Evolutionary conservation across 64 coral and sea anemone genomes (phyloP).

Genomic region (Cladopsammia gracilis): DNA sequence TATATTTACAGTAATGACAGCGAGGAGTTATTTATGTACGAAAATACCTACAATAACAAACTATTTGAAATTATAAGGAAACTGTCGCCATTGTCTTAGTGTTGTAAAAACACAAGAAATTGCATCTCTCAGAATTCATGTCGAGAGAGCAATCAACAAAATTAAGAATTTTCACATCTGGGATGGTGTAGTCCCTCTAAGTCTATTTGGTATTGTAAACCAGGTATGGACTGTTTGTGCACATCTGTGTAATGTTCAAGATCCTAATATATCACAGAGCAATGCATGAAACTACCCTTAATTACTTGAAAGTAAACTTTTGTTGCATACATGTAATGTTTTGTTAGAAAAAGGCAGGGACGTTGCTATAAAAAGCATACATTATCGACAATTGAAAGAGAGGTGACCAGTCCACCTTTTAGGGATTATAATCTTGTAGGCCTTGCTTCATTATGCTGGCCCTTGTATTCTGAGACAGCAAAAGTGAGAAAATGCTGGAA

Average conservation of each 20-base stretch:
- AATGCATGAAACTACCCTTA: neutral
- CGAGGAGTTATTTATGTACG: no score
- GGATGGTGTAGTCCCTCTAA: conserved; percentile 15
- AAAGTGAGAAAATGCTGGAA: conserved; percentile 26
- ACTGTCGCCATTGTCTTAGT: neutral
- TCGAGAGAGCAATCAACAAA: conserved; percentile 24
- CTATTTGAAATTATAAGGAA: no score
- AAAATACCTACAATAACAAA: no score
- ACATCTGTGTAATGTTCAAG: conserved; percentile 21
- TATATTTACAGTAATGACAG: no score
- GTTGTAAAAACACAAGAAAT: neutral
- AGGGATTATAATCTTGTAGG: neutral
- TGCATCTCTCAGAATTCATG: neutral
- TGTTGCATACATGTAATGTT: no score
- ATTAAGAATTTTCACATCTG: conserved; percentile 41
- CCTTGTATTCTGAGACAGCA: conserved; percentile 5
- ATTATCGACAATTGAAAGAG: no score
- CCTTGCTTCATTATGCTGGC: neutral
- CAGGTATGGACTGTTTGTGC: conserved; percentile 44
- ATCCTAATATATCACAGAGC: neutral
- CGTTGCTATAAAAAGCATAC: no score
- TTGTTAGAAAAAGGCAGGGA: no score
- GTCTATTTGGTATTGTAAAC: conserved; percentile 25
- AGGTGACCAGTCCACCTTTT: neutral
- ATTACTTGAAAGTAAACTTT: no score